phyloP scores from a whole-genome alignment of 2,888 invertebrate genomes.

The Spilarctia lutea region DNA sequence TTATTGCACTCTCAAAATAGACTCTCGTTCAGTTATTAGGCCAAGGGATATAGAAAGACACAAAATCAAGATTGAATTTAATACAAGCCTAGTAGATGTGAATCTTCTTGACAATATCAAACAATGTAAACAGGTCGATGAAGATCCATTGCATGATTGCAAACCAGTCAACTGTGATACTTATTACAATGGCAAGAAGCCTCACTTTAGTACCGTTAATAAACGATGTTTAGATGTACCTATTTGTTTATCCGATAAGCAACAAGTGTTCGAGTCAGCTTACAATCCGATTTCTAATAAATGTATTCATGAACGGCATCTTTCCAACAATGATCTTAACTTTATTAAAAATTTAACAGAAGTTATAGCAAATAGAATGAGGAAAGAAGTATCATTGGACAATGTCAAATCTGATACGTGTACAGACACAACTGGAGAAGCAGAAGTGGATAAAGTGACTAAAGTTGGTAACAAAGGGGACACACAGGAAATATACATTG shows the following conservation, averaged over 20 bases:
- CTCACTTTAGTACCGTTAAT: conserved; percentile 58
- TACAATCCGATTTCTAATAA: conserved; percentile 67
- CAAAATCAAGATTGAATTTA: conserved; percentile 66
- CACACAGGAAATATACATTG: background rate
- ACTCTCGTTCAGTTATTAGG: conserved; percentile 61
- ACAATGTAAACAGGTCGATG: conserved; percentile 62
- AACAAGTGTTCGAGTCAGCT: conserved; percentile 52
- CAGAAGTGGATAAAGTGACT: background rate
- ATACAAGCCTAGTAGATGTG: conserved; percentile 60
- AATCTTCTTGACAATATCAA: conserved; percentile 44
- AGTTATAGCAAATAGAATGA: conserved; percentile 17
- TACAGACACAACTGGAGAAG: background rate
- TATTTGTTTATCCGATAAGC: conserved; percentile 52
- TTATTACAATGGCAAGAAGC: conserved; percentile 70
- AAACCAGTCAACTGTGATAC: conserved; percentile 73
- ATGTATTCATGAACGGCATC: conserved; percentile 54
- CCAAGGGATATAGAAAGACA: conserved; percentile 60
- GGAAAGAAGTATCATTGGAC: background rate
- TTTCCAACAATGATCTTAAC: conserved; percentile 63
- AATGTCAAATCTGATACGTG: background rate
- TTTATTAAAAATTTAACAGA: conserved; percentile 59
- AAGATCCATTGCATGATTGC: conserved; percentile 73
- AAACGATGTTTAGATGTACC: conserved; percentile 65
- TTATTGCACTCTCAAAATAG: conserved; percentile 66
- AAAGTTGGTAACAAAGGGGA: background rate